phyloP scores from a whole-genome alignment of 2,797 vertebrate species.

The Cyclura pinguis region DNA sequence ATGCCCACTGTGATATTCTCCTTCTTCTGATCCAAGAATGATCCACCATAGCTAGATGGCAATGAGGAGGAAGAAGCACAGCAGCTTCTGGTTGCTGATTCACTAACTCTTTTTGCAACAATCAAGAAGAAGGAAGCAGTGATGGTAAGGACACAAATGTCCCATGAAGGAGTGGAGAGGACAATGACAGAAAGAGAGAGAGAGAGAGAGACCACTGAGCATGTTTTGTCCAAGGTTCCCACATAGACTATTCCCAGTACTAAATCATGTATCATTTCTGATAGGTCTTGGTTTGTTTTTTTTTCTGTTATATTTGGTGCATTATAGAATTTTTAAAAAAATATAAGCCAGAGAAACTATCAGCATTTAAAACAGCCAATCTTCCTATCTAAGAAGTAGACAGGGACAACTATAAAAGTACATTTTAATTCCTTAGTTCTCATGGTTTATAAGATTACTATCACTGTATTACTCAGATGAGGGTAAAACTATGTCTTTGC shows the following conservation, averaged over 20 bases:
- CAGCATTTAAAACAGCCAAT: not conserved
- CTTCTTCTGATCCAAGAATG: not conserved
- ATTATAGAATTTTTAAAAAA: not conserved
- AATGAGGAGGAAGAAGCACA: not conserved
- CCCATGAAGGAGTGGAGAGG: not conserved
- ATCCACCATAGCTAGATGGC: not conserved
- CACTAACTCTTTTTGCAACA: not conserved
- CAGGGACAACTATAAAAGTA: not conserved
- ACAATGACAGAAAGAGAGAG: not conserved
- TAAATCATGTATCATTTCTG: not conserved
- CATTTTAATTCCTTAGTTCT: no score
- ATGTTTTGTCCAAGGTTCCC: not conserved
- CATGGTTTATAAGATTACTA: not conserved
- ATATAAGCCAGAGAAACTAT: not conserved
- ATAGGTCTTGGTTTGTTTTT: not conserved
- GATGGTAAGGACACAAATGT: not conserved
- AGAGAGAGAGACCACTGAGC: not conserved
- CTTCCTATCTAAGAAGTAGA: not conserved
- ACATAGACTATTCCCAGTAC: not conserved
- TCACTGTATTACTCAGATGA: not conserved
- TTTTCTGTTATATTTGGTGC: no score
- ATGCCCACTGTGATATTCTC: not conserved
- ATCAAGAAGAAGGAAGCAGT: not conserved
- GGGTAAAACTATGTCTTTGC: not conserved
- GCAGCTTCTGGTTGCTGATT: not conserved